Evolutionary conservation across 2,113 vertebrate species (phyloP).

Genomic region (Rhegmatorhina hoffmannsi): DNA sequence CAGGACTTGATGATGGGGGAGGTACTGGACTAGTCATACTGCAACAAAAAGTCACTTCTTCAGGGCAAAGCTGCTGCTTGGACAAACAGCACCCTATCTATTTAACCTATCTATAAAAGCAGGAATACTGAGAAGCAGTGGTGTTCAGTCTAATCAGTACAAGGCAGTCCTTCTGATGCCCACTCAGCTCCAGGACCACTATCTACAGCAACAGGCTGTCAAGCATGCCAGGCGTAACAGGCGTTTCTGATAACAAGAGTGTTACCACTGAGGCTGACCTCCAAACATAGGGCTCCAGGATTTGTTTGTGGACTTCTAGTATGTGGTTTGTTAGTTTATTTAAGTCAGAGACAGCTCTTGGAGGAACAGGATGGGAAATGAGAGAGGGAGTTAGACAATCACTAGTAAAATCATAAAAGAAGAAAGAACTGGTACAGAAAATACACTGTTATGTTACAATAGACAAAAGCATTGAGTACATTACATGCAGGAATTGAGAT

Average conservation of each 20-base stretch:
- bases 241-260: slow-evolving; percentile 10
- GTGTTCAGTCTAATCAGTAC: background rate
- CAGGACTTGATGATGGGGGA: background rate
- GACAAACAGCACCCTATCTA: background rate
- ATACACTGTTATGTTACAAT: background rate
- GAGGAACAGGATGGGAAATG: background rate
- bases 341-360: background rate
- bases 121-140: background rate
- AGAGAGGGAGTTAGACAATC: background rate
- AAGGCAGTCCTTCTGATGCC: background rate
- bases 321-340: background rate
- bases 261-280: background rate
- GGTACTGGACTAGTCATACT: background rate
- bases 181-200: background rate
- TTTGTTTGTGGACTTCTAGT: background rate
- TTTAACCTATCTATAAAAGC: background rate
- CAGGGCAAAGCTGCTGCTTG: background rate
- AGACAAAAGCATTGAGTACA: background rate
- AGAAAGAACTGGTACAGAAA: background rate
- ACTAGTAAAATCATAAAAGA: background rate
- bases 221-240: background rate
- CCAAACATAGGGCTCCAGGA: background rate
- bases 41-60: background rate
- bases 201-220: background rate
- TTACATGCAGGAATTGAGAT: background rate